Base-by-base conservation (phyloP, 2,888 invertebrate species). In the Ennomos erosarius region DNA sequence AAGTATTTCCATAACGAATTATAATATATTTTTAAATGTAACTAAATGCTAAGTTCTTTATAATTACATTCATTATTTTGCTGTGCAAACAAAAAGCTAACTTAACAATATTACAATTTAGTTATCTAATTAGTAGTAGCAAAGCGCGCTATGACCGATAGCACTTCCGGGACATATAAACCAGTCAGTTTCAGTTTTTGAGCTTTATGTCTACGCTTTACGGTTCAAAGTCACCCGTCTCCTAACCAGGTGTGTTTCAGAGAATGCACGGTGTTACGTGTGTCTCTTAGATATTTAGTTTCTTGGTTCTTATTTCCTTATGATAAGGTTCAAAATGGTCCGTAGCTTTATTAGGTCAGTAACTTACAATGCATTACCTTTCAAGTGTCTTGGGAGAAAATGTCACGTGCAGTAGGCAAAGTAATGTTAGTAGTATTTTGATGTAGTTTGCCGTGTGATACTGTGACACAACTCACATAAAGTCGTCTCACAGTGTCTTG, bases 391-490 rank as follows among this genome's bases (percentile, higher is more conserved):
- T 48, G 56, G 48, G 39, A 13, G 34, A 55, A 48, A 40, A 54
- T 59, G 57, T 63, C 59, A 62, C 59, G 55, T 59, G 62, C 55
- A 62, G 44, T 61, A 10, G 37, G 45, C 63, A 57, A n/a, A 54
- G 58, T 53, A 50, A 45, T 48, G 45, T 16, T 43, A 37, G 47
- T 50, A 61, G 63, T 64, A 61, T 62, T 55, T 68, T 60, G 52
- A 55, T 55, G 48, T 45, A 33, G 46, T 40, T 37, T 58, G 58
- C 52, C 53, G 40, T 61, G 60, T 47, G 39, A 42, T 35, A 37
- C 50, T 46, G 45, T 35, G 47, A 6, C 0, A 56, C 48, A 43
- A 34, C 37, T 49, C 40, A n/a, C n/a, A n/a, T n/a, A n/a, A n/a
- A n/a, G n/a, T n/a, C n/a, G n/a, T n/a, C n/a, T n/a, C n/a, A n/a